Evolutionary conservation across 2,888 invertebrate species (phyloP).

Genomic region (Nymphalis urticae): DNA sequence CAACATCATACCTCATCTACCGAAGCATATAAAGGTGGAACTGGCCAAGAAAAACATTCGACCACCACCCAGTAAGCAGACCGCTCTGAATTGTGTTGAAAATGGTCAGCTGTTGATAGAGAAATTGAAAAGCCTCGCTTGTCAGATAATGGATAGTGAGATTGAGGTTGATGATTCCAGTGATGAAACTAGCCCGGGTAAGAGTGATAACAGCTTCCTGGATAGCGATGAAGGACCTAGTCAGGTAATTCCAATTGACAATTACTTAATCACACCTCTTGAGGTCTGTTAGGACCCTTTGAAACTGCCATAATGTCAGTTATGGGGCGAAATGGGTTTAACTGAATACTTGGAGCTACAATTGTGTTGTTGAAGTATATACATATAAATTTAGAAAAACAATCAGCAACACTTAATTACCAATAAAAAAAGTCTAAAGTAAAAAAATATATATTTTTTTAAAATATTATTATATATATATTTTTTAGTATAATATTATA

Average conservation of each 20-base stretch:
- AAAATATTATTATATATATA: too few species aligned
- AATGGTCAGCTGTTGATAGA: slow-evolving; percentile 68
- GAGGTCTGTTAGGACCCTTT: too few species aligned
- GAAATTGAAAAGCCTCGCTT: slow-evolving; percentile 67
- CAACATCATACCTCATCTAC: slow-evolving; percentile 88
- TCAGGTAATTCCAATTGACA: slow-evolving; percentile 45
- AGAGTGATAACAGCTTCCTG: slow-evolving; percentile 33
- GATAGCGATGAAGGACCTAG: slow-evolving; percentile 58
- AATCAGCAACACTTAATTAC: too few species aligned
- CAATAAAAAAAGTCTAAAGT: too few species aligned
- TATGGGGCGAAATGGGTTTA: too few species aligned
- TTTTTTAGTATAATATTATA: too few species aligned
- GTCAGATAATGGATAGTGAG: slow-evolving; percentile 56
- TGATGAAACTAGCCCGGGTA: slow-evolving; percentile 31
- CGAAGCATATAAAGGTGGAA: slow-evolving; percentile 62
- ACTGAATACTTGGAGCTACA: too few species aligned
- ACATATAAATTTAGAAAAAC: too few species aligned
- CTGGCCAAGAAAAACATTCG: slow-evolving; percentile 68
- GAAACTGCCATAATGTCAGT: too few species aligned
- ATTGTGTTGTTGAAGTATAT: too few species aligned
- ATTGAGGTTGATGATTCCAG: slow-evolving; percentile 36
- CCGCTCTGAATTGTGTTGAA: slow-evolving; percentile 61
- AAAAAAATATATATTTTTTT: too few species aligned
- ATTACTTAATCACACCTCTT: neutral
- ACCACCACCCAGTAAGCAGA: slow-evolving; percentile 67